phyloP scores from a whole-genome alignment of 2,797 vertebrate species.

The Parauchenoglanis ngamensis region DNA sequence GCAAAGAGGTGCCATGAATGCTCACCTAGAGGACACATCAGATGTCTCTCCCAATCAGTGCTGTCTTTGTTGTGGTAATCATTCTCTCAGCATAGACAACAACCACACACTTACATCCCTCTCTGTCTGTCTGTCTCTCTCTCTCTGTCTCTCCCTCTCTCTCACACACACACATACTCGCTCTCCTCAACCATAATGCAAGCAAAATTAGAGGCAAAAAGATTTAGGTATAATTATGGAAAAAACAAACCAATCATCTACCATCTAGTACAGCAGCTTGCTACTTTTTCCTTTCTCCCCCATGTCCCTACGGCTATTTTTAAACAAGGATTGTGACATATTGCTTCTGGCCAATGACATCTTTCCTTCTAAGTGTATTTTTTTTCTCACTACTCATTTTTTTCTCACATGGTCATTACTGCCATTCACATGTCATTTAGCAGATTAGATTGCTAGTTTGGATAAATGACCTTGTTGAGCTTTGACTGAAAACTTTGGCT shows the following conservation, averaged over 20 bases:
- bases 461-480: background rate
- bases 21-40: conserved; percentile 38
- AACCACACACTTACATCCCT: background rate
- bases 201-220: conserved; percentile 2
- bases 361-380: background rate
- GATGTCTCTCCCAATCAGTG: conserved; percentile 11
- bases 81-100: conserved; percentile 31
- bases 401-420: background rate
- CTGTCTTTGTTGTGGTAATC: conserved; percentile 54
- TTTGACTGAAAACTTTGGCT: background rate
- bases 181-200: background rate
- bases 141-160: background rate
- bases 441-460: background rate
- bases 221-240: background rate
- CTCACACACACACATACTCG: background rate
- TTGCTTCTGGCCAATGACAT: background rate
- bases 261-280: background rate
- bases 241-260: background rate
- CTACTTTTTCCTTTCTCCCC: background rate
- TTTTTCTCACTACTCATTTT: too few relatives aligned
- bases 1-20: conserved; percentile 36
- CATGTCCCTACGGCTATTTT: background rate
- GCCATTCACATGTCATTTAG: background rate
- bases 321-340: background rate
- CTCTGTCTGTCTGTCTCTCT: background rate